Percentiles rank a stretch among this genome's conserved stretches.
Conservation (phyloP, 2,113 vertebrate species). For the Vulpes ferrilata region DNA sequence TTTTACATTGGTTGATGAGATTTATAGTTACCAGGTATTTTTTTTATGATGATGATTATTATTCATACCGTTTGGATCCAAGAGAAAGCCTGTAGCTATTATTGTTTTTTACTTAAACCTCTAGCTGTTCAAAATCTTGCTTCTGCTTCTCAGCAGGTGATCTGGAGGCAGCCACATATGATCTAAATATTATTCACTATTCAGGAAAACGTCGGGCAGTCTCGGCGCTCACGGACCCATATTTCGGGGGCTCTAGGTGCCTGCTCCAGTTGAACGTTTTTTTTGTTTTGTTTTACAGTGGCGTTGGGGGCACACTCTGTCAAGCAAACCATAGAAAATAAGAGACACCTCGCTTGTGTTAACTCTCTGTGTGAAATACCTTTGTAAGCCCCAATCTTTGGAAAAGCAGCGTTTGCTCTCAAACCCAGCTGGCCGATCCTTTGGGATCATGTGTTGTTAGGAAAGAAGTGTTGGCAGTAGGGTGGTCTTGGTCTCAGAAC, state of each 20-base stretch:
- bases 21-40: conserved; percentile 91
- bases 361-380: not conserved
- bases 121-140: conserved; percentile 89
- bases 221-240: not conserved
- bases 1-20: conserved; percentile 89
- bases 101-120: conserved; percentile 90
- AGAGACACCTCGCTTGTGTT: not conserved
- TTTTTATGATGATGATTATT: conserved; percentile 87
- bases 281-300: not conserved
- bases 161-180: conserved; percentile 84
- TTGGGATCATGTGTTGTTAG: not conserved
- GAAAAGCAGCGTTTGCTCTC: conserved; percentile 21
- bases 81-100: conserved; percentile 89
- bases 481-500: conserved; percentile 68
- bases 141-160: conserved; percentile 83
- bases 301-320: not conserved
- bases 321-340: not conserved
- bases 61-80: conserved; percentile 88
- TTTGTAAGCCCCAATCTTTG: not conserved
- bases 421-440: conserved; percentile 68
- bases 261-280: not conserved
- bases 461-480: conserved; percentile 72
- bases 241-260: not conserved
- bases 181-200: conserved; percentile 89
- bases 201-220: conserved; percentile 79